Evolutionary conservation across 2,797 vertebrate genomes (phyloP), one percentile per base, ranked within the genome.

Genomic region (Gorsachius magnificus): DNA sequence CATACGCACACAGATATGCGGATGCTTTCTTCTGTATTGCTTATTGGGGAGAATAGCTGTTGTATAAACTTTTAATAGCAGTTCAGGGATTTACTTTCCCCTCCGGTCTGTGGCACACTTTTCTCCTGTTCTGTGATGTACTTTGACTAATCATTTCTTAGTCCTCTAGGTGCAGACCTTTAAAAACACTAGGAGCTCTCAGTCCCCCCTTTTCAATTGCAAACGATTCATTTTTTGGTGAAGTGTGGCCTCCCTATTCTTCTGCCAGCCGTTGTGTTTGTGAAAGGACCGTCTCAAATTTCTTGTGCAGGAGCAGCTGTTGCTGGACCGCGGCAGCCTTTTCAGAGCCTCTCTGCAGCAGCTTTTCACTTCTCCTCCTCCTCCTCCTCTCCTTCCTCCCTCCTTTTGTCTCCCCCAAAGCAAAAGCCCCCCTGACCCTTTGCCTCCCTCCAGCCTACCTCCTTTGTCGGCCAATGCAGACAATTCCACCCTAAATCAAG

Each of bases 261-360:
- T 98, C 97, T 96, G 97, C 86, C 12, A 92, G 96, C 98, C 96
- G 98, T 98, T 98, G 98, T 98, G 97, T 98, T 98, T 98, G 98
- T 99, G 98, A 99, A 99, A 98, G 98, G 98, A 97, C 97, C 98
- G 97, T 98, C 98, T 99, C 98, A 98, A 98, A 99, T 99, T 99
- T 99, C 99, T 98, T 98, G 98, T 97, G 98, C 97, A 80, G 97
- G 97, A 99, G 98, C 99, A 99, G 99, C 99, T 99, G 99, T 99
- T 98, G 95, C 97, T 88, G 97, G 98, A 98, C 97, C 95, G 36
- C 95, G 92, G 94, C 88, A 11, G 95, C 86, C 96, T 96, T 98
- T 98, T 97, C 96, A 97, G 97, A 95, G 87, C 79, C 57, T 95
- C 79, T 86, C 96, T 83, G 87, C 82, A 94, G 97, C 96, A 95